A percentile compares a stretch with the other conserved stretches of the same genome.
Conservation (phyloP, 2,888 invertebrate species). For the Drosophila aldrichi region DNA sequence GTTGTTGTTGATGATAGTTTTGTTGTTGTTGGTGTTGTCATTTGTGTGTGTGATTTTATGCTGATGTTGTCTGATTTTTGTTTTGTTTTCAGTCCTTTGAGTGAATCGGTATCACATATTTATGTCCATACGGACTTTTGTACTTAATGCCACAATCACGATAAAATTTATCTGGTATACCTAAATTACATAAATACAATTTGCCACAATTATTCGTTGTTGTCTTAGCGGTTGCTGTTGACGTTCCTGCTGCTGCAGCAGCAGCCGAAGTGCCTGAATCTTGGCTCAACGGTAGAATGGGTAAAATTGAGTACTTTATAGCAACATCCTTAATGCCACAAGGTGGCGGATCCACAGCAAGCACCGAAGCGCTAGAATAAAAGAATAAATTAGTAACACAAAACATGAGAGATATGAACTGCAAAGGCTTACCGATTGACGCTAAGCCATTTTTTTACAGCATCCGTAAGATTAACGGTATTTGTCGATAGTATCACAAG, state of each 20-base stretch:
- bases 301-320: conserved; percentile 90
- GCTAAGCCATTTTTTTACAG: conserved; percentile 89
- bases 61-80: conserved; percentile 49
- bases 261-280: conserved; percentile 33
- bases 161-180: conserved; percentile 92
- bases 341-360: conserved; percentile 92
- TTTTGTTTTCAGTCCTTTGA: conserved; percentile 85
- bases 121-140: conserved; percentile 93
- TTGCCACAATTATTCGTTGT: conserved; percentile 87
- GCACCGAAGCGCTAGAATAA: conserved; percentile 88
- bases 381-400: neutral
- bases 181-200: conserved; percentile 94
- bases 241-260: conserved; percentile 22
- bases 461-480: conserved; percentile 84
- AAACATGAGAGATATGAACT: neutral
- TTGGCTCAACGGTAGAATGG: conserved; percentile 89
- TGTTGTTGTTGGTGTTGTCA: conserved; percentile 21
- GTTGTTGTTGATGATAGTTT: conserved; percentile 45
- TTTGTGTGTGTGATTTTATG: conserved; percentile 32
- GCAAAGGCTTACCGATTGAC: conserved; percentile 85
- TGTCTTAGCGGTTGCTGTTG: conserved; percentile 34
- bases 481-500: conserved; percentile 85
- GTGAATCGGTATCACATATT: conserved; percentile 92
- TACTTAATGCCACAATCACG: conserved; percentile 91
- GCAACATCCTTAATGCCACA: conserved; percentile 87